phyloP scores from a whole-genome alignment of 2,113 vertebrate species.

The pig (Sus scrofa) region DNA sequence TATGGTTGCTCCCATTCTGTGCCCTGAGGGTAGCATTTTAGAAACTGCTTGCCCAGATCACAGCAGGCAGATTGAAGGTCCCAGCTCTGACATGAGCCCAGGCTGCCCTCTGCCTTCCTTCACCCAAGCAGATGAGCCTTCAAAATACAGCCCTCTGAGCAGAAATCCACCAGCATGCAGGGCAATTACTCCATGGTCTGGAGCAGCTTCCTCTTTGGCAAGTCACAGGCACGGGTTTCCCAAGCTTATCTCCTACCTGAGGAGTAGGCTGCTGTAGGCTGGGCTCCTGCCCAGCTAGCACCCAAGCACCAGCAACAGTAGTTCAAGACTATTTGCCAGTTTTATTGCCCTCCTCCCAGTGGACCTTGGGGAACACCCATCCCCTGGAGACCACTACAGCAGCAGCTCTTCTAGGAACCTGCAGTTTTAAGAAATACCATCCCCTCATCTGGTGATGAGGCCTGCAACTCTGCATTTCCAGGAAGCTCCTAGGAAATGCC shows the following conservation, averaged over 20 bases:
- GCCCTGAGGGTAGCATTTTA: not conserved
- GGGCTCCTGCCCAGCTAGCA: not conserved
- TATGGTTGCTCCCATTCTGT: not conserved
- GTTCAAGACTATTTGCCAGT: not conserved
- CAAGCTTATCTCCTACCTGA: not conserved
- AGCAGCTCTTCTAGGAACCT: not conserved
- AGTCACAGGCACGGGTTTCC: not conserved
- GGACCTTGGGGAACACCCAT: not conserved
- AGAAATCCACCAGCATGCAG: not conserved
- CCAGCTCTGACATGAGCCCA: not conserved
- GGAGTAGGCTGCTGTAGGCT: not conserved
- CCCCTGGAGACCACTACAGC: not conserved
- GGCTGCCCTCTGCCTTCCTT: not conserved
- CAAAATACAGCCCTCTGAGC: not conserved
- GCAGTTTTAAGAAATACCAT: not conserved
- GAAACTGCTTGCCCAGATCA: not conserved
- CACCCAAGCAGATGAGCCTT: not conserved
- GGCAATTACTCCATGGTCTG: not conserved
- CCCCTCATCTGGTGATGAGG: not conserved
- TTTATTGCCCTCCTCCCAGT: not conserved
- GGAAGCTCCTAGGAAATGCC: not conserved
- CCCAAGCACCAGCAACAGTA: not conserved
- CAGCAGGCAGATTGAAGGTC: not conserved
- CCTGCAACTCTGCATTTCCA: not conserved
- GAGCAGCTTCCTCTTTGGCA: not conserved